phyloP scores from a whole-genome alignment of 2,888 invertebrate species.

The Lasius platythorax region DNA sequence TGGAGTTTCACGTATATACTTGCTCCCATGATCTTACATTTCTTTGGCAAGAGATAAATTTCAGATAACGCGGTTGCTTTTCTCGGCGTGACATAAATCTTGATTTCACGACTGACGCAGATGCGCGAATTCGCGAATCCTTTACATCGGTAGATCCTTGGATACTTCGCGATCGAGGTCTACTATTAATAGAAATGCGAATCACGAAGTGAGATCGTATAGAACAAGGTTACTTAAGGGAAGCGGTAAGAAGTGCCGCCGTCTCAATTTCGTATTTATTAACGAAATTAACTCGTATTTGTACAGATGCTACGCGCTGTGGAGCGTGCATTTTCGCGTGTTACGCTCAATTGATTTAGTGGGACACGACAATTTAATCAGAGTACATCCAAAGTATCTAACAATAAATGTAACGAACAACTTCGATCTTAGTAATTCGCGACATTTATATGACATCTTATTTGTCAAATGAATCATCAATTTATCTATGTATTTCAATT shows the following conservation, averaged over 20 bases:
- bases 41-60: background rate
- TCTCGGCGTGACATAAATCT: background rate
- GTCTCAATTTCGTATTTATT: constrained; percentile 28
- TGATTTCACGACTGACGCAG: background rate
- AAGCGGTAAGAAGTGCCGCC: constrained; percentile 5
- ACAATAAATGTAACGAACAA: background rate
- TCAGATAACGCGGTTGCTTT: background rate
- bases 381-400: background rate
- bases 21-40: background rate
- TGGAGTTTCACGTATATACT: background rate
- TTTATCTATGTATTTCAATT: background rate
- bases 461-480: background rate
- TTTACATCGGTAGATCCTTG: constrained; percentile 50
- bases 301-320: constrained; percentile 13
- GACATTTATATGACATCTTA: background rate
- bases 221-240: constrained; percentile 41
- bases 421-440: background rate
- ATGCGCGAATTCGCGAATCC: constrained; percentile 9
- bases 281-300: constrained; percentile 51
- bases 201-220: constrained; percentile 42
- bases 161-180: constrained; percentile 17
- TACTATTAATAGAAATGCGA: constrained; percentile 54
- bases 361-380: constrained; percentile 12
- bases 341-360: background rate
- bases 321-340: background rate